phyloP scores from a whole-genome alignment of 2,797 vertebrate species.

The Etheostoma perlongum region DNA sequence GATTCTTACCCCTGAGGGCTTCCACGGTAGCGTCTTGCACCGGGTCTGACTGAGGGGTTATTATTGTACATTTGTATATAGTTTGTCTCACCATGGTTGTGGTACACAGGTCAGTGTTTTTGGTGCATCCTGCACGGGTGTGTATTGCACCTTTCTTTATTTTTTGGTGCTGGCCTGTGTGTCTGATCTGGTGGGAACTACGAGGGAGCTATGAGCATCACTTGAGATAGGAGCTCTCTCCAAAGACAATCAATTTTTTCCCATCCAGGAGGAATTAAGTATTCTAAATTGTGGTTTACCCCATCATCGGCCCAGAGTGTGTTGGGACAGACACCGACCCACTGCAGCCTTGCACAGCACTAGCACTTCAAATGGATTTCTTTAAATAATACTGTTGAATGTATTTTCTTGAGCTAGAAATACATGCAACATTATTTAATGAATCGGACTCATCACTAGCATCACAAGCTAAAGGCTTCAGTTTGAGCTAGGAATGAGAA shows the following conservation, averaged over 20 bases:
- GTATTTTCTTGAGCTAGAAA: neutral
- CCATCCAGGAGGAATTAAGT: too few relatives aligned
- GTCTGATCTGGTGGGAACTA: neutral
- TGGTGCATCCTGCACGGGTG: neutral
- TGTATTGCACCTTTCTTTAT: conserved; percentile 12
- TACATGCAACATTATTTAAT: neutral
- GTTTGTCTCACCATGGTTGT: neutral
- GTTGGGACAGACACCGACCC: neutral
- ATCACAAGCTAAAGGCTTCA: neutral
- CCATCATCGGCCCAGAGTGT: neutral
- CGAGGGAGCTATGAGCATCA: neutral
- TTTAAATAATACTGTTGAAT: neutral
- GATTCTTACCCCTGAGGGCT: neutral
- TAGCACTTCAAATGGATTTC: neutral
- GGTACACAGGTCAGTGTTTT: neutral
- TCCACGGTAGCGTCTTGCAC: neutral
- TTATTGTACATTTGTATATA: conserved; percentile 2
- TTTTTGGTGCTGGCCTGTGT: conserved; percentile 7
- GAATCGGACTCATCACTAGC: neutral
- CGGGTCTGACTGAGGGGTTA: neutral
- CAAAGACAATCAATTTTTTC: neutral
- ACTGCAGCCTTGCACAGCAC: neutral
- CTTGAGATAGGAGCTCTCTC: neutral
- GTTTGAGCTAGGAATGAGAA: neutral
- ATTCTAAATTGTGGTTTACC: neutral